phyloP scores from a whole-genome alignment of 2,797 vertebrate genomes.

The Melanitta fusca region DNA sequence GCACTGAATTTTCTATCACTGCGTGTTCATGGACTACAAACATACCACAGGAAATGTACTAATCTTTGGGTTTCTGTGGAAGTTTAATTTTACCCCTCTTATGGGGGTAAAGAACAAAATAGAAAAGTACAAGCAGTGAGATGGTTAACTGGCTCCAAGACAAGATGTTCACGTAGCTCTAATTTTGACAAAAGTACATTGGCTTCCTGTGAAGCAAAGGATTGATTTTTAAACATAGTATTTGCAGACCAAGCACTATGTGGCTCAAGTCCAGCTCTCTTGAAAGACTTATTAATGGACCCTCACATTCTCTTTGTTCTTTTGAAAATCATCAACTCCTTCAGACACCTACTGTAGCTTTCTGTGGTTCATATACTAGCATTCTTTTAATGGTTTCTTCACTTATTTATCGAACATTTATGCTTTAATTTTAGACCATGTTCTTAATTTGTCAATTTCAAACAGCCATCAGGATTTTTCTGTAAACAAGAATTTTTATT shows the following conservation, averaged over 20 bases:
- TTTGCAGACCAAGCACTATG: constrained; percentile 65
- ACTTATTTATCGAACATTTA: not conserved
- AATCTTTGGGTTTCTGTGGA: constrained; percentile 9
- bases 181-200: constrained; percentile 69
- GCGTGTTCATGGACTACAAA: not conserved
- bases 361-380: not conserved
- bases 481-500: not conserved
- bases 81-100: not conserved
- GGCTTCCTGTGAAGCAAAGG: constrained; percentile 65
- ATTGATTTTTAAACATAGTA: constrained; percentile 72
- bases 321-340: constrained; percentile 54
- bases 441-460: not conserved
- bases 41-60: not conserved
- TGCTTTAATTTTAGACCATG: not conserved
- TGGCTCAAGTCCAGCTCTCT: constrained; percentile 60
- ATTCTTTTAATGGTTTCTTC: not conserved
- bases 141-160: constrained; percentile 46
- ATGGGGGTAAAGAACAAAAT: not conserved
- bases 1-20: constrained; percentile 38
- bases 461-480: not conserved
- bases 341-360: constrained; percentile 48
- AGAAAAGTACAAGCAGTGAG: constrained; percentile 3
- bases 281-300: constrained; percentile 62
- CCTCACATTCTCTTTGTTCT: constrained; percentile 68
- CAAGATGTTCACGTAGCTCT: constrained; percentile 57